A percentile compares a stretch with the other conserved stretches of the same genome.
phyloP scores from a whole-genome alignment of 1,140 invertebrate species.

The Reticulitermes speratus region DNA sequence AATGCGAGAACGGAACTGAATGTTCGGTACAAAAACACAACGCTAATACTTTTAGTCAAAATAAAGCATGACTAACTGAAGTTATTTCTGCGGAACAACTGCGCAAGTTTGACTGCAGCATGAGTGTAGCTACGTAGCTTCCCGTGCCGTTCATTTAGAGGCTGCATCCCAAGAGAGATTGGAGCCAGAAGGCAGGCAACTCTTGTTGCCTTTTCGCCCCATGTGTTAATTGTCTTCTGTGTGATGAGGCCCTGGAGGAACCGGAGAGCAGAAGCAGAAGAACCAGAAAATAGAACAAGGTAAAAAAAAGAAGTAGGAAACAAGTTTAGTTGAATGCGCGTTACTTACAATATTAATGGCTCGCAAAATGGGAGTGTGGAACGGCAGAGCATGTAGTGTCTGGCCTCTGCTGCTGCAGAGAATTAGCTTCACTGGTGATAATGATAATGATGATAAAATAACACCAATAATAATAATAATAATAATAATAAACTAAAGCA shows the following conservation, averaged over 20 bases:
- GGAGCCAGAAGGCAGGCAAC: not conserved
- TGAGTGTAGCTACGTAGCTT: not conserved
- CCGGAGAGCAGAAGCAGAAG: not conserved
- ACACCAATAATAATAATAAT: too few relatives aligned
- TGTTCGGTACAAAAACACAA: too few relatives aligned
- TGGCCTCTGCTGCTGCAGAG: too few relatives aligned
- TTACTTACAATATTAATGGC: not conserved
- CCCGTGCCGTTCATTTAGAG: not conserved
- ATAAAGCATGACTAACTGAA: too few relatives aligned
- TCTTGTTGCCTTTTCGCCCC: not conserved
- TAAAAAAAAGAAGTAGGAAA: not conserved
- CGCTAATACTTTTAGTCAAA: too few relatives aligned
- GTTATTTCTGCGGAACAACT: not conserved
- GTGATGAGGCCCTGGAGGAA: not conserved
- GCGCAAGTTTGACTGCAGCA: not conserved
- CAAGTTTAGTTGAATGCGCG: conserved; percentile 10
- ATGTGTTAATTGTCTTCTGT: conserved; percentile 16
- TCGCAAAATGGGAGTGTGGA: too few relatives aligned
- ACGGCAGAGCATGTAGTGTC: too few relatives aligned
- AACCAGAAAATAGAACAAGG: not conserved
- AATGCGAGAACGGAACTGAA: too few relatives aligned
- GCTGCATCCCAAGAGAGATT: not conserved
- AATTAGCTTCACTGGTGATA: too few relatives aligned
- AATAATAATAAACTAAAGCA: too few relatives aligned
- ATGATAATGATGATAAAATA: too few relatives aligned